phyloP scores from a whole-genome alignment of 2,888 invertebrate species.

The Drosophila histrio region DNA sequence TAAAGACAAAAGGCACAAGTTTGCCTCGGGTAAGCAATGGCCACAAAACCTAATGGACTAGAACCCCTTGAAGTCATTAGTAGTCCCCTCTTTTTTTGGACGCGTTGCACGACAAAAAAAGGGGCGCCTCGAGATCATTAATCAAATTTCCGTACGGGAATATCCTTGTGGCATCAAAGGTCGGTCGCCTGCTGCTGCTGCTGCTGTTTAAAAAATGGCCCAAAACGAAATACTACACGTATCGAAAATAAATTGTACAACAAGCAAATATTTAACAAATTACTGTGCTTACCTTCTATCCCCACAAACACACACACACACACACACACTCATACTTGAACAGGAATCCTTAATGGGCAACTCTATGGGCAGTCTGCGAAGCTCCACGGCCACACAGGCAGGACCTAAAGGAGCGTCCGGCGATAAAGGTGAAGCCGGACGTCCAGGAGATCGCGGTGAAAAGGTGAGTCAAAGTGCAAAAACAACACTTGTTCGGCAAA shows the following conservation, averaged over 20 bases:
- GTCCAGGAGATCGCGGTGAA: slow-evolving; percentile 89
- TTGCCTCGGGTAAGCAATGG: slow-evolving; percentile 59
- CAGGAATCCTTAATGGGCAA: slow-evolving; percentile 88
- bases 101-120: slow-evolving; percentile 21
- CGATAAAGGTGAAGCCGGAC: slow-evolving; percentile 87
- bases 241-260: slow-evolving; percentile 79
- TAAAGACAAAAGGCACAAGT: slow-evolving; percentile 44
- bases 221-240: slow-evolving; percentile 52
- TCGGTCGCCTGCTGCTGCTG: slow-evolving; percentile 48
- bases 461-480: slow-evolving; percentile 86
- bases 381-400: slow-evolving; percentile 87
- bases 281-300: slow-evolving; percentile 62
- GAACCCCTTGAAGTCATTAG: slow-evolving; percentile 72
- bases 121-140: slow-evolving; percentile 63
- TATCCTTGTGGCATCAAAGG: slow-evolving; percentile 54
- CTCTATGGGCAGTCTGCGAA: slow-evolving; percentile 85
- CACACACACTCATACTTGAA: slow-evolving; percentile 19
- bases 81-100: not conserved
- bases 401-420: slow-evolving; percentile 91
- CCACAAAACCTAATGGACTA: slow-evolving; percentile 71
- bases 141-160: slow-evolving; percentile 64
- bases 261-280: slow-evolving; percentile 80
- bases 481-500: slow-evolving; percentile 28
- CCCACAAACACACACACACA: slow-evolving; percentile 15
- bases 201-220: slow-evolving; percentile 57